Conservation (phyloP, 2,888 invertebrate species). For the Bhutanitis thaidina region DNA sequence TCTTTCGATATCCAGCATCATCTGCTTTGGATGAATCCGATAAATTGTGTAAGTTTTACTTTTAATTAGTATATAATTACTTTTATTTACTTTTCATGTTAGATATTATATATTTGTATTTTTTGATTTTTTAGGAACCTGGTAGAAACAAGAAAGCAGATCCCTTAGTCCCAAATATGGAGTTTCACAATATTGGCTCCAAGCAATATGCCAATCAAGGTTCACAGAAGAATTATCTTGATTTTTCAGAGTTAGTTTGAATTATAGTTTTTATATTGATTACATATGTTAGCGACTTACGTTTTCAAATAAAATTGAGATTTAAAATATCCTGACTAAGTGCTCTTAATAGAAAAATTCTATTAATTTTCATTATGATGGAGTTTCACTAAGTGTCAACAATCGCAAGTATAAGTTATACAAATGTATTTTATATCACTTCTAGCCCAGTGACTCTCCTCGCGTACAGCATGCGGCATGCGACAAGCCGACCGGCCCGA, state of each 20-base stretch:
- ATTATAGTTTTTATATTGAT: not conserved
- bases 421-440: not conserved
- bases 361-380: no score
- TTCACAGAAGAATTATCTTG: constrained; percentile 50
- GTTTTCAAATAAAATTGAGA: no score
- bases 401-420: no score
- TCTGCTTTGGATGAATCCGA: constrained; percentile 55
- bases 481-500: constrained; percentile 50
- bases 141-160: constrained; percentile 52
- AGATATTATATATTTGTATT: not conserved
- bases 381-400: no score
- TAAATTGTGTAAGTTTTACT: constrained; percentile 53
- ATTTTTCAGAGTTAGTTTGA: constrained; percentile 66
- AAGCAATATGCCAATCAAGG: constrained; percentile 47
- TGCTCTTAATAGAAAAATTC: no score
- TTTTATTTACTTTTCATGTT: constrained; percentile 8
- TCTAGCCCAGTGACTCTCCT: constrained; percentile 52
- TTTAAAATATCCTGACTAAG: no score
- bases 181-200: constrained; percentile 53
- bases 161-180: constrained; percentile 62
- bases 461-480: constrained; percentile 40
- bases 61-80: not conserved
- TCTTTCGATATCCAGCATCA: constrained; percentile 38
- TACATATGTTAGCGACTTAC: no score
- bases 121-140: constrained; percentile 33